Evolutionary conservation across 2,888 invertebrate genomes (phyloP).

Genomic region (Standfussiana lucernea): DNA sequence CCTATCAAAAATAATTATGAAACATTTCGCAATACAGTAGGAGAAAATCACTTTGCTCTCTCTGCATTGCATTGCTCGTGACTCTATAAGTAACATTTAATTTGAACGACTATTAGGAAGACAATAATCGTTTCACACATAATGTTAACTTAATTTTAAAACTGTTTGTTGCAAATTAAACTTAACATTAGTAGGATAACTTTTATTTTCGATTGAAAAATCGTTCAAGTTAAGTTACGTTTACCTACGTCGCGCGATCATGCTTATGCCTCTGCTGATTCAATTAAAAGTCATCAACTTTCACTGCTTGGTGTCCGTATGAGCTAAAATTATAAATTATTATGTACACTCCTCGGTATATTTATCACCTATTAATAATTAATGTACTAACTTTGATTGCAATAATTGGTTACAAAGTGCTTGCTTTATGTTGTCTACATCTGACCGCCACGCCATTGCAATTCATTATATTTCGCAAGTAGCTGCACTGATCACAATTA

Average conservation of each 20-base stretch:
- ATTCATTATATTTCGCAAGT: conserved; percentile 14
- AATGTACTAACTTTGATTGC: conserved; percentile 6
- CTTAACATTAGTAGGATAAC: background rate
- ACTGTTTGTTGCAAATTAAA: background rate
- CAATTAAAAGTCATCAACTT: background rate
- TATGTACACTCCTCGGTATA: background rate
- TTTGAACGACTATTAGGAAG: background rate
- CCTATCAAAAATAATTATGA: too few species aligned
- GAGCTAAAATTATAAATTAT: conserved; percentile 28
- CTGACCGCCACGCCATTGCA: conserved; percentile 3
- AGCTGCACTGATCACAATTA: conserved; percentile 15
- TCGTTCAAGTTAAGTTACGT: background rate
- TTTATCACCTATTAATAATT: background rate
- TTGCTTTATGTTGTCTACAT: conserved; percentile 39
- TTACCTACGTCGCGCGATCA: background rate
- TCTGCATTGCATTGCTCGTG: too few species aligned
- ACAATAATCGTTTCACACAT: background rate
- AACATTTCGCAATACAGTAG: too few species aligned
- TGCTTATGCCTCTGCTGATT: background rate
- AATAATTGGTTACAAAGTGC: conserved; percentile 31
- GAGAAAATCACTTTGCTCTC: too few species aligned
- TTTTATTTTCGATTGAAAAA: background rate
- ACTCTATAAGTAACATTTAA: background rate
- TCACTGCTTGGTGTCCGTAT: conserved; percentile 20
- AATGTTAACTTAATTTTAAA: background rate